phyloP scores from a whole-genome alignment of 2,113 vertebrate genomes.

The Carassius carassius region DNA sequence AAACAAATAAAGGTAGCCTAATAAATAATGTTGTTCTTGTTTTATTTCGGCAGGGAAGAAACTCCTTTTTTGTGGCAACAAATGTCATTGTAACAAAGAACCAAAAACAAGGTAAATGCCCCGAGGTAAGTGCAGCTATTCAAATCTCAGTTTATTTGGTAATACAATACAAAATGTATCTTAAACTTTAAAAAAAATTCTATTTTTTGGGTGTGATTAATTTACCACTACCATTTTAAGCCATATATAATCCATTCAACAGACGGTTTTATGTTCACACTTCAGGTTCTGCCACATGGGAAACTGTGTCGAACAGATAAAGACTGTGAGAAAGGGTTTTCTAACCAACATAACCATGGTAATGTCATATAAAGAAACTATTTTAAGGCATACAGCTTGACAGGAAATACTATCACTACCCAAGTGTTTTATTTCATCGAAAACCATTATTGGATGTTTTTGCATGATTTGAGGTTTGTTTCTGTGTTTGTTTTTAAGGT shows the following conservation, averaged over 20 bases:
- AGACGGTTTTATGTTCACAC: constrained; percentile 10
- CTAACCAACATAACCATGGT: constrained; percentile 79
- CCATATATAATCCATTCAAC: neutral
- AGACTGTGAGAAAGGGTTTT: constrained; percentile 72
- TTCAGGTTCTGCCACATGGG: constrained; percentile 62
- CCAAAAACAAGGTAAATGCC: constrained; percentile 73
- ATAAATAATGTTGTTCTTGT: neutral
- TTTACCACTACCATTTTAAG: neutral
- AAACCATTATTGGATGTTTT: neutral
- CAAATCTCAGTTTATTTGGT: no score
- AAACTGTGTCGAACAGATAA: constrained; percentile 70
- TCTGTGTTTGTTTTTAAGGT: constrained; percentile 64
- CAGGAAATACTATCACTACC: no score
- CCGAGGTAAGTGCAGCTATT: constrained; percentile 73
- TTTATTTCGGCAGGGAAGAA: constrained; percentile 65
- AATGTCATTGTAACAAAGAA: constrained; percentile 76
- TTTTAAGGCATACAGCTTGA: neutral
- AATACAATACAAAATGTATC: neutral
- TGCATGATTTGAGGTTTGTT: neutral
- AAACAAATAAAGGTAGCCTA: neutral
- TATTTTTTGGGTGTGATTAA: neutral
- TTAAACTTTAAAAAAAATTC: neutral
- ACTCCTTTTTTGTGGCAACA: constrained; percentile 81
- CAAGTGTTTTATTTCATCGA: neutral
- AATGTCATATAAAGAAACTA: constrained; percentile 28